A percentile compares a stretch with the other conserved stretches of the same genome.
phyloP scores from a whole-genome alignment of 2,888 invertebrate genomes.

The Tribolium freemani region DNA sequence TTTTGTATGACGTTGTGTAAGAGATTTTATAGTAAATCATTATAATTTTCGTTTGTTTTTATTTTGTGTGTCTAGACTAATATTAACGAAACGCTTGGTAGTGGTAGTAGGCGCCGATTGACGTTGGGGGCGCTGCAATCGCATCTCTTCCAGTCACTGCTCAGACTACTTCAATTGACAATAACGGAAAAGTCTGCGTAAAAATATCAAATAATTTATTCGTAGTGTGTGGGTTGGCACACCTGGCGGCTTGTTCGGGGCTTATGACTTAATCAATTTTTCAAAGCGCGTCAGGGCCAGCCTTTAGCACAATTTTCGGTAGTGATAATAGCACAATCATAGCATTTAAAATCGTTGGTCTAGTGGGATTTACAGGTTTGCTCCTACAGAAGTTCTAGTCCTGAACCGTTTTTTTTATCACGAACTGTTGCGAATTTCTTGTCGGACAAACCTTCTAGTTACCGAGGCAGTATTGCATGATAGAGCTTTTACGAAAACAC shows the following conservation, averaged over 20 bases:
- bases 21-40: conserved; percentile 35
- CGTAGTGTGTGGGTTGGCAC: conserved; percentile 8
- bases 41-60: conserved; percentile 27
- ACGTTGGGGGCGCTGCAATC: background rate
- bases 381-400: too few species aligned
- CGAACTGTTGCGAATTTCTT: background rate
- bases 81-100: conserved; percentile 28
- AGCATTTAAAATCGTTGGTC: conserved; percentile 16
- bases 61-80: conserved; percentile 13
- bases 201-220: conserved; percentile 25
- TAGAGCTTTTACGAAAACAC: conserved; percentile 27
- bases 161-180: conserved; percentile 24
- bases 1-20: conserved; percentile 24
- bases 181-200: conserved; percentile 29
- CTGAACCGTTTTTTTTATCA: background rate
- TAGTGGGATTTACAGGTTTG: conserved; percentile 13
- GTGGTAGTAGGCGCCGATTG: background rate
- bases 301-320: conserved; percentile 26
- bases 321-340: conserved; percentile 38
- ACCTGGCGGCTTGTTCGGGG: conserved; percentile 1
- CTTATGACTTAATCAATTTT: conserved; percentile 15
- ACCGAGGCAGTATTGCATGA: conserved; percentile 32
- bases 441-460: background rate
- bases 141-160: conserved; percentile 21
- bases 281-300: background rate